phyloP scores from a whole-genome alignment of 2,113 vertebrate species.

The Microcebus lehilahytsara region DNA sequence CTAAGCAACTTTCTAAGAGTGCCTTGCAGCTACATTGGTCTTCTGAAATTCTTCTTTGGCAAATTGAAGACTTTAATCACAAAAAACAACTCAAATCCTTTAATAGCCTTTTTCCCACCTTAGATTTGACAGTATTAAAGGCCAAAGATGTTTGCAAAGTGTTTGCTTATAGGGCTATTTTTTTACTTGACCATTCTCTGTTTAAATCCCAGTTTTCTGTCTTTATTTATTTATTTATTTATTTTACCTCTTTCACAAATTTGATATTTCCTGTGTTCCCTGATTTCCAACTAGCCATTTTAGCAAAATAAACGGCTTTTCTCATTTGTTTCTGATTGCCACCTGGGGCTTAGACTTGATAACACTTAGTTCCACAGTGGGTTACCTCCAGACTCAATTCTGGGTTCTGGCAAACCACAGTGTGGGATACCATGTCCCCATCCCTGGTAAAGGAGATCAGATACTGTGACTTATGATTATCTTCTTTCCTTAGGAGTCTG shows the following conservation, averaged over 20 bases:
- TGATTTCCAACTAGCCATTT: neutral
- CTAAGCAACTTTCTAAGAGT: neutral
- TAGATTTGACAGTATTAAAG: neutral
- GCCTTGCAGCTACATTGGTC: neutral
- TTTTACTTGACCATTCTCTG: neutral
- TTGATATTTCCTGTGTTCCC: neutral
- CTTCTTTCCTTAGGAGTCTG: neutral
- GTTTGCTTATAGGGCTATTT: neutral
- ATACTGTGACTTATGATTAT: neutral
- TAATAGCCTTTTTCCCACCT: neutral
- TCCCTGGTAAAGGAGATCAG: neutral
- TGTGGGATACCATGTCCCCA: neutral
- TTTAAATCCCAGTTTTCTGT: neutral
- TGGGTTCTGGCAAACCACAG: neutral
- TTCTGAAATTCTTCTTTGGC: neutral
- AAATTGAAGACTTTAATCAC: neutral
- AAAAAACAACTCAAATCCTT: neutral
- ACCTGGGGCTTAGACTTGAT: neutral
- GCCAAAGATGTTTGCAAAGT: neutral
- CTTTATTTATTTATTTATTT: too few species aligned
- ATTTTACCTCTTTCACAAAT: neutral
- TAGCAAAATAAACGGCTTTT: neutral
- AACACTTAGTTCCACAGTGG: neutral
- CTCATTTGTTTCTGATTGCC: neutral
- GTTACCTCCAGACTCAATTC: neutral